Percentiles rank a stretch among this genome's conserved stretches.
Evolutionary conservation across 1,140 invertebrate species (phyloP).

Genomic region (Dreissena rostriformis): DNA sequence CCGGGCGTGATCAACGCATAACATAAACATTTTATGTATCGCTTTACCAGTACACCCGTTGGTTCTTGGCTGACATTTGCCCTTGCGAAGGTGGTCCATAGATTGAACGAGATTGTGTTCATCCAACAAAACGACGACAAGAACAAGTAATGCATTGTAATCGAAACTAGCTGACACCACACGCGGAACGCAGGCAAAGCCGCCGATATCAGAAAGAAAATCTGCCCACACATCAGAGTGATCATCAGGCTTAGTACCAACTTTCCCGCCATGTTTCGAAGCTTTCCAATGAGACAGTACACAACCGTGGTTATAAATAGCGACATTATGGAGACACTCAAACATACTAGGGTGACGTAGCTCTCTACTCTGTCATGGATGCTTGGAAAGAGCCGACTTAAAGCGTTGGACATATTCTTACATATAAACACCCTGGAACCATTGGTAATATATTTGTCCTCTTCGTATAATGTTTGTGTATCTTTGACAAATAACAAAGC

Average conservation of each 20-base stretch:
- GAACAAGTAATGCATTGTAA: constrained; percentile 83
- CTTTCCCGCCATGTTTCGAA: constrained; percentile 82
- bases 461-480: too few relatives aligned
- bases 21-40: constrained; percentile 81
- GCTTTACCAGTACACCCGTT: constrained; percentile 41
- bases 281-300: too few relatives aligned
- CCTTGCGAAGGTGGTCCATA: constrained; percentile 84
- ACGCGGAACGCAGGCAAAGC: background rate
- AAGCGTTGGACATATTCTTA: too few relatives aligned
- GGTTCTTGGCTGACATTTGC: constrained; percentile 42
- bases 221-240: constrained; percentile 81
- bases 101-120: constrained; percentile 84
- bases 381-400: too few relatives aligned
- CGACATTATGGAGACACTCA: too few relatives aligned
- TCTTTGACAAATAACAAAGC: too few relatives aligned
- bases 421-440: too few relatives aligned
- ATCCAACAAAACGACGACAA: constrained; percentile 84
- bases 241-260: constrained; percentile 81
- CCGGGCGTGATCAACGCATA: constrained; percentile 77
- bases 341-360: too few relatives aligned
- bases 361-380: too few relatives aligned
- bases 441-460: too few relatives aligned
- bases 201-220: constrained; percentile 80
- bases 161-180: constrained; percentile 73
- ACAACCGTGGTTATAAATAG: too few relatives aligned